Evolutionary conservation across 2,797 vertebrate genomes (phyloP).

Genomic region (Periophthalmus magnuspinnatus): DNA sequence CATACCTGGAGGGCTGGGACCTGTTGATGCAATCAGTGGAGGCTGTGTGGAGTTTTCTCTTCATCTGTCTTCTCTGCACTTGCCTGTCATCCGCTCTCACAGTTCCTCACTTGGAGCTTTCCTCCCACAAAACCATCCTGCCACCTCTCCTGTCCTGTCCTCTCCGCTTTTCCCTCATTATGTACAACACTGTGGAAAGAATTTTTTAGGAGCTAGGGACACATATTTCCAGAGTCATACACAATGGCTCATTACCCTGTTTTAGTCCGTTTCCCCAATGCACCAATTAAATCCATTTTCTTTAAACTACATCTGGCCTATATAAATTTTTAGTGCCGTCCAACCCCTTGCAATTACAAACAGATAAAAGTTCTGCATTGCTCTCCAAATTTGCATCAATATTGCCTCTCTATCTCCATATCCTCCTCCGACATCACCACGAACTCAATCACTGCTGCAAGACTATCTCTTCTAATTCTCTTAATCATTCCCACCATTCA

Average conservation of each 20-base stretch:
- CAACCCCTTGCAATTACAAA: background rate
- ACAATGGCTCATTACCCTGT: constrained; percentile 24
- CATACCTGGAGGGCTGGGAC: constrained; percentile 63
- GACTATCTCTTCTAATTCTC: constrained; percentile 27
- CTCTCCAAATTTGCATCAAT: background rate
- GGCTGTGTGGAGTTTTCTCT: constrained; percentile 56
- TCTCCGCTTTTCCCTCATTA: constrained; percentile 34
- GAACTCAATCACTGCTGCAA: constrained; percentile 3
- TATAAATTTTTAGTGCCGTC: background rate
- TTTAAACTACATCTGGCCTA: constrained; percentile 7
- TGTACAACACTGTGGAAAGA: constrained; percentile 25
- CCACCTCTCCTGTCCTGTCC: constrained; percentile 21
- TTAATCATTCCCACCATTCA: constrained; percentile 12
- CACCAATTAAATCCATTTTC: constrained; percentile 28
- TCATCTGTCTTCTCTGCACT: constrained; percentile 61
- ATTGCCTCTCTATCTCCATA: background rate
- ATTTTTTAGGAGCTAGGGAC: constrained; percentile 31
- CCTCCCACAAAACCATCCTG: constrained; percentile 59
- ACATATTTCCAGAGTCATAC: constrained; percentile 23
- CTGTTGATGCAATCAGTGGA: constrained; percentile 65
- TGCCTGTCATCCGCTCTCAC: constrained; percentile 49
- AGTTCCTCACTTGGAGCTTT: constrained; percentile 48
- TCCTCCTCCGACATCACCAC: background rate
- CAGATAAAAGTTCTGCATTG: background rate
- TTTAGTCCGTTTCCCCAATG: constrained; percentile 15